phyloP scores from a whole-genome alignment of 1,140 invertebrate species.

The Drosophila gunungcola region DNA sequence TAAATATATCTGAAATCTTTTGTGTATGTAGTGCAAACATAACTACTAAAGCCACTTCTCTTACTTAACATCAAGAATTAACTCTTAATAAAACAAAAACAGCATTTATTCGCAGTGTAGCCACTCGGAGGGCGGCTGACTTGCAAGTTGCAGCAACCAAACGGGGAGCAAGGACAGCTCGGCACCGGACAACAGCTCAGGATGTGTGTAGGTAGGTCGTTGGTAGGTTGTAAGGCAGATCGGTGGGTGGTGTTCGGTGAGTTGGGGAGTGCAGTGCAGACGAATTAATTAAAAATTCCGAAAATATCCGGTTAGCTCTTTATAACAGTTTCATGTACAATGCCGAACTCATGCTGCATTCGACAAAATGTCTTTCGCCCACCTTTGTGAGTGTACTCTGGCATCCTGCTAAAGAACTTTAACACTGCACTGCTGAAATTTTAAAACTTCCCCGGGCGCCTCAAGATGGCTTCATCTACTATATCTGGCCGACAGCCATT shows the following conservation, averaged over 20 bases:
- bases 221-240: background rate
- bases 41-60: too few species aligned
- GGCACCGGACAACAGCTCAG: conserved; percentile 43
- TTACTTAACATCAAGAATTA: background rate
- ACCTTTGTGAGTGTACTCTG: conserved; percentile 17
- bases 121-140: conserved; percentile 31
- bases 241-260: background rate
- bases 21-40: too few species aligned
- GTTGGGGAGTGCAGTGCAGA: conserved; percentile 26
- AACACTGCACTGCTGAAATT: conserved; percentile 55
- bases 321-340: conserved; percentile 78
- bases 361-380: conserved; percentile 40
- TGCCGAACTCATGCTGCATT: conserved; percentile 54
- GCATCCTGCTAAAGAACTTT: conserved; percentile 31
- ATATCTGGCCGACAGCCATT: conserved; percentile 25
- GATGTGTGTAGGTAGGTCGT: conserved; percentile 41
- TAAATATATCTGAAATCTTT: too few species aligned
- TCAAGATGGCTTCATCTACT: conserved; percentile 52
- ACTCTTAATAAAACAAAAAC: background rate
- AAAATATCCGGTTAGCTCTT: conserved; percentile 82
- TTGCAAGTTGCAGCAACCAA: conserved; percentile 61
- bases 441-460: conserved; percentile 22
- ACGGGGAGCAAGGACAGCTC: conserved; percentile 52
- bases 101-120: background rate
- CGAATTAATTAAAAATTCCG: conserved; percentile 82